These are phyloP conservation scores for Glossophaga mutica DNA, from an alignment of 2,797 vertebrate species.

Conservation along the genomic window DNA sequence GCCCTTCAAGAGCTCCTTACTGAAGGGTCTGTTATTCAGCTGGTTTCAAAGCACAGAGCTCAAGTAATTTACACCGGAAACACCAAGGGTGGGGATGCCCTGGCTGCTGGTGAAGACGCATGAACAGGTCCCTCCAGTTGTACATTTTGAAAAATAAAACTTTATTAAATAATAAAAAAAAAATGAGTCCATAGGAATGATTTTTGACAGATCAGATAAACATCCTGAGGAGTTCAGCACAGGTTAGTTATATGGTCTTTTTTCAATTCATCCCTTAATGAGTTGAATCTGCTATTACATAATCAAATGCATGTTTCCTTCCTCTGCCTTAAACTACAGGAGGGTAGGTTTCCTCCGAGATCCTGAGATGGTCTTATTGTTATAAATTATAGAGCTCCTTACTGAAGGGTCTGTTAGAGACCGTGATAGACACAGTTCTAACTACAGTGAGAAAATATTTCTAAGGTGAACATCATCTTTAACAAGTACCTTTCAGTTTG, in stretches of 20 bases:
- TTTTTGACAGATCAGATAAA: constrained; percentile 21
- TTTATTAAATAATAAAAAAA: neutral
- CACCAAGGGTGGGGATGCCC: neutral
- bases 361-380: neutral
- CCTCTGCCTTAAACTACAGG: neutral
- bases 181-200: neutral
- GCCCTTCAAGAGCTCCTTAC: neutral
- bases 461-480: neutral
- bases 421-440: neutral
- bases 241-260: neutral
- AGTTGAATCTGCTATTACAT: neutral
- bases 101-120: neutral
- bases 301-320: neutral
- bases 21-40: neutral
- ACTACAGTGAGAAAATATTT: neutral
- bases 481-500: neutral
- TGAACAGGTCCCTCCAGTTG: neutral
- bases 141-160: neutral
- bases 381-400: no score
- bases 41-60: neutral
- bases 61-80: neutral
- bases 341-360: neutral
- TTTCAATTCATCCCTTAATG: neutral
- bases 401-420: no score
- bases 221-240: neutral